Evolutionary conservation across 1,140 invertebrate species (phyloP).

Genomic region (Ceratosolen solmsi): DNA sequence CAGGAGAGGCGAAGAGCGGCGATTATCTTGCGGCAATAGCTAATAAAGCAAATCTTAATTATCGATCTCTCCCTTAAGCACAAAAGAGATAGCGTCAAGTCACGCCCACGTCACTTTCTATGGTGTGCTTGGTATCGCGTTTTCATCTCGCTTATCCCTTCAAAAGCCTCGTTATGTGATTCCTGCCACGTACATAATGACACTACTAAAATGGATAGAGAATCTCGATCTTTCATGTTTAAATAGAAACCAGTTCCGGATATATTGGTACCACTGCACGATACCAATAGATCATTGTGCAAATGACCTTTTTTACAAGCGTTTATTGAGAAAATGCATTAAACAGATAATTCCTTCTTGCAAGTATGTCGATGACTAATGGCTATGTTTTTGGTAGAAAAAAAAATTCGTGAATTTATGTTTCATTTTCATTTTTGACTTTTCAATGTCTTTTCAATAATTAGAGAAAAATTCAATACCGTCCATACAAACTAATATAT

Average conservation of each 20-base stretch:
- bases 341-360: too few relatives aligned
- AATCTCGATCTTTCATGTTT: background rate
- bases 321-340: too few relatives aligned
- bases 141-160: background rate
- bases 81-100: background rate
- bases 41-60: conserved; percentile 32
- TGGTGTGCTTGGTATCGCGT: too few relatives aligned
- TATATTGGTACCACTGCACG: background rate
- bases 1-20: background rate
- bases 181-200: background rate
- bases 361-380: too few relatives aligned
- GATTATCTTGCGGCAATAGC: conserved; percentile 7
- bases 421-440: too few relatives aligned
- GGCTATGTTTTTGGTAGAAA: too few relatives aligned
- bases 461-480: too few relatives aligned
- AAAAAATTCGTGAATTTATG: too few relatives aligned
- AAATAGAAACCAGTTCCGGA: background rate
- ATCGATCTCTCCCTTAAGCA: background rate
- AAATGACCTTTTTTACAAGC: too few relatives aligned
- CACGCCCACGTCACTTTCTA: background rate
- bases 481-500: too few relatives aligned
- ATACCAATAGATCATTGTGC: background rate
- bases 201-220: background rate
- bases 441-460: too few relatives aligned
- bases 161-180: background rate